Base-by-base conservation (phyloP, 2,113 vertebrate genomes). In the Etheostoma cragini region DNA sequence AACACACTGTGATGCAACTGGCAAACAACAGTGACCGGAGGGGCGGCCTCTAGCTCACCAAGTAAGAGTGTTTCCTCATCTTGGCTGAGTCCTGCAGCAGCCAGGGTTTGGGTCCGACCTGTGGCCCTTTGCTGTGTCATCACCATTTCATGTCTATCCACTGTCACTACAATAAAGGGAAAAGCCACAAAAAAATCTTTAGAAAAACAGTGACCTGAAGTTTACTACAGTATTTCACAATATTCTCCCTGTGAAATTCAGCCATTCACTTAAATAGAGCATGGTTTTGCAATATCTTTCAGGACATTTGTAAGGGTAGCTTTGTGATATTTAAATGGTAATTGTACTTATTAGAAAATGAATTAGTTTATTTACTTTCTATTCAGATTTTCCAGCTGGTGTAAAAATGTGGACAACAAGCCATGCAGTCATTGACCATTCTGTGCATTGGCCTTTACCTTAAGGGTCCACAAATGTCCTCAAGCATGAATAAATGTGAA, bases 1-100 rank as follows among this genome's bases (percentile, higher is more conserved):
- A 90, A 91, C 80, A 84, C 15, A 50, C 52, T 81, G 71, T 94
- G 86, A 81, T 73, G 91, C 90, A 95, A 93, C 80, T 84, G 67
- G 82, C 84, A 92, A 92, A 94, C 71, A 87, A 52, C 17, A 71
- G 67, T 49, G 75, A 74, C 70, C 63, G 58, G 50, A 72, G 33
- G 26, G 30, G 30, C 4, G 30, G 30, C 30, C 30, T 30, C 30
- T 4, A 30, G 3, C 30, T 30, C 30, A 30, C 30, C 30, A 3
- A 30, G 30, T 30, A 30, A 30, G 30, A 30, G 30, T 4, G 30
- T 30, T 30, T 26, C 26, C 26, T 3, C 26, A 26, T 26, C 26
- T 30, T 30, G 30, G 4, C 30, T 30, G 30, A 30, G 30, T 30
- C 30, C 30, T 30, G 30, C 30, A 30, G 30, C 30, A 4, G 30